Conservation (phyloP, 2,113 vertebrate species). For the Hoplias malabaricus region DNA sequence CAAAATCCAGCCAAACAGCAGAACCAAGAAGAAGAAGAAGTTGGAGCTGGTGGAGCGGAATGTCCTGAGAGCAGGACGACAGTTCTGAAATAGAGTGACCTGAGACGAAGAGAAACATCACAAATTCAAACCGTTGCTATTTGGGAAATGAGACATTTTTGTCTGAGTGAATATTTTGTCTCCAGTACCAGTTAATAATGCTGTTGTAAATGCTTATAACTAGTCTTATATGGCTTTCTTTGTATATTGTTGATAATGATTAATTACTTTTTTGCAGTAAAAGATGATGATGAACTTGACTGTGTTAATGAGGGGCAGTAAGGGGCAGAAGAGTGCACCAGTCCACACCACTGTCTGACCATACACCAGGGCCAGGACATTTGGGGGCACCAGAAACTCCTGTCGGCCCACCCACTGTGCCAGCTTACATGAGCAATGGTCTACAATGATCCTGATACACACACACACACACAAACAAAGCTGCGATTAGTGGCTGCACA, state of each 20-base stretch:
- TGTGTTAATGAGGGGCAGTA: conserved; percentile 83
- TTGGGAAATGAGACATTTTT: too few species aligned
- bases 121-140: too few species aligned
- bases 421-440: conserved; percentile 71
- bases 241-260: background rate
- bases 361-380: conserved; percentile 83
- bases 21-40: conserved; percentile 82
- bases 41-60: conserved; percentile 84
- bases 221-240: too few species aligned
- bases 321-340: conserved; percentile 84
- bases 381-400: conserved; percentile 81
- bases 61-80: conserved; percentile 78
- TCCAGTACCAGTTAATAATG: too few species aligned
- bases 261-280: conserved; percentile 81
- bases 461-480: background rate
- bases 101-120: conserved; percentile 45
- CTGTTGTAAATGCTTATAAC: too few species aligned
- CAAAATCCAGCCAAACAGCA: conserved; percentile 80
- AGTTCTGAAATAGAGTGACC: conserved; percentile 81
- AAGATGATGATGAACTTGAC: conserved; percentile 83
- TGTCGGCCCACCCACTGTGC: conserved; percentile 72
- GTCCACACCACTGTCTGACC: conserved; percentile 87
- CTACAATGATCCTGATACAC: conserved; percentile 76
- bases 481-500: too few species aligned
- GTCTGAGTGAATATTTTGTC: too few species aligned